Percentiles rank a stretch among this genome's conserved stretches.
These are phyloP conservation scores for Himalopsyche tibetana DNA, from an alignment of 2,888 invertebrate genomes.

Conservation along the genomic window DNA sequence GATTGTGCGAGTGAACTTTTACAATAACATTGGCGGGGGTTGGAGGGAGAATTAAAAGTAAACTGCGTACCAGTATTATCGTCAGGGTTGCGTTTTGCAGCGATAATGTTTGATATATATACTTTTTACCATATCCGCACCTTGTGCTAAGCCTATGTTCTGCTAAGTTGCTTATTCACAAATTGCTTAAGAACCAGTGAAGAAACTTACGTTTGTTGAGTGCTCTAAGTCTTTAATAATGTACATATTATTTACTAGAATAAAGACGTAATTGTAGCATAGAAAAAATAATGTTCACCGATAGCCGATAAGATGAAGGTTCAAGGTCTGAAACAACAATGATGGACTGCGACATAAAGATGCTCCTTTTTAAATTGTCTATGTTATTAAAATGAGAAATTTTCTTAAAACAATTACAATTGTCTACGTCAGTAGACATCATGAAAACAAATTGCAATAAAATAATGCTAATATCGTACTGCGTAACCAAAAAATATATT, in stretches of 20 bases:
- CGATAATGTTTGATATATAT: no score
- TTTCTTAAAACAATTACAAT: neutral
- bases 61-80: neutral
- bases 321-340: constrained; percentile 19
- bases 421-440: neutral
- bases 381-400: neutral
- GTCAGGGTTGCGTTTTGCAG: no score
- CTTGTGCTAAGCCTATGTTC: no score
- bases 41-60: constrained; percentile 55
- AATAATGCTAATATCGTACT: no score
- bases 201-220: no score
- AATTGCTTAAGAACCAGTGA: no score
- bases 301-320: constrained; percentile 22
- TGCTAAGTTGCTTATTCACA: no score
- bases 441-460: neutral
- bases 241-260: no score
- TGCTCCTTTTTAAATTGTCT: neutral
- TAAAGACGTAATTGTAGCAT: no score
- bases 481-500: no score
- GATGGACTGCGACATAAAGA: neutral
- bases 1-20: constrained; percentile 20
- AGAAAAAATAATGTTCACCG: neutral
- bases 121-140: no score
- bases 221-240: no score
- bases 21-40: constrained; percentile 50